A percentile compares a stretch with the other conserved stretches of the same genome.
These are phyloP conservation scores for Meganola albula DNA, from an alignment of 2,888 invertebrate genomes.

Conservation along the genomic window DNA sequence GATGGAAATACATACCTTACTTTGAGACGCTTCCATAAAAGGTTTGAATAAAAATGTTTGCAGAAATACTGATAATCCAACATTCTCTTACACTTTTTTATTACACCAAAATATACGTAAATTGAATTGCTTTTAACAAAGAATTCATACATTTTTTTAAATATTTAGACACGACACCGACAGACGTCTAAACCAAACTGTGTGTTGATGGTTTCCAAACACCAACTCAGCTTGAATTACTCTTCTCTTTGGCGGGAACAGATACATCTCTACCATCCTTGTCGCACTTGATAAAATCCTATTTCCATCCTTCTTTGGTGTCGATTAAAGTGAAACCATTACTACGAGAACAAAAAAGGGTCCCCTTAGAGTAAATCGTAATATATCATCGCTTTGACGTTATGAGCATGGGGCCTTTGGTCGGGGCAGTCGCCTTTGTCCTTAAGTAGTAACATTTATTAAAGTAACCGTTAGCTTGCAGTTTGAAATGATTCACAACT, in stretches of 20 bases:
- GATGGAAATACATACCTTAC: no score
- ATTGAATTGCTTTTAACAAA: slow-evolving; percentile 6
- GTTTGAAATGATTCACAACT: not conserved
- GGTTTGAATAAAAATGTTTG: no score
- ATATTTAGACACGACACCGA: slow-evolving; percentile 37
- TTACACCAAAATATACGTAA: no score
- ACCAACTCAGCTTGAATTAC: slow-evolving; percentile 60
- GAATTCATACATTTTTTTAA: no score
- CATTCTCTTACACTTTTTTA: no score
- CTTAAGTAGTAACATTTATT: slow-evolving; percentile 63
- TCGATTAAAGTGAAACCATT: slow-evolving; percentile 75
- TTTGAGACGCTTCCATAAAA: no score
- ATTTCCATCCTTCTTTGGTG: slow-evolving; percentile 37
- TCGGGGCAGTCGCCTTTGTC: slow-evolving; percentile 56
- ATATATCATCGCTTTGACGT: slow-evolving; percentile 76
- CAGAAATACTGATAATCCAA: no score
- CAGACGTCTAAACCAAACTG: slow-evolving; percentile 60
- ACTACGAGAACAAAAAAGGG: slow-evolving; percentile 75
- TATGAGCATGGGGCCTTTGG: slow-evolving; percentile 60
- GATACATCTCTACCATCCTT: slow-evolving; percentile 45
- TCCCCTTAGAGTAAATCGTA: slow-evolving; percentile 75
- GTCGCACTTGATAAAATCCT: slow-evolving; percentile 28
- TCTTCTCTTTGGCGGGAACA: slow-evolving; percentile 66
- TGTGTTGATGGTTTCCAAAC: slow-evolving; percentile 65
- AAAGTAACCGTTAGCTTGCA: no score